Conservation (phyloP, 2,797 vertebrate species). For the Hylomyscus alleni region DNA sequence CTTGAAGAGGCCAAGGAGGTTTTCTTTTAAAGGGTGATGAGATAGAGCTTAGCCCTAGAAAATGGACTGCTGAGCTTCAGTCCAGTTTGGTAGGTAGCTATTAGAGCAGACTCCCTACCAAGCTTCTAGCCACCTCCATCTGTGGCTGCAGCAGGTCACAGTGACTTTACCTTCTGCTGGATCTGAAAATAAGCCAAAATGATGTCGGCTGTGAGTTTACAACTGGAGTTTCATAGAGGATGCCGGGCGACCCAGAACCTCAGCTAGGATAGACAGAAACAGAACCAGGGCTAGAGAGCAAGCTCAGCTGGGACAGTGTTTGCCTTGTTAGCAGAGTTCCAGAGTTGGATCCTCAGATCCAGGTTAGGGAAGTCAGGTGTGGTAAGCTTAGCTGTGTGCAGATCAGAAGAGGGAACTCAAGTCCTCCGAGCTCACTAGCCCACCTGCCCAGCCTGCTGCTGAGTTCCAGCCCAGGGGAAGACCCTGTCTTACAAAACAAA, state of each 20-base stretch:
- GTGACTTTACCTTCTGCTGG: background rate
- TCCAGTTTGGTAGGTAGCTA: too few relatives aligned
- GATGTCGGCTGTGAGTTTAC: background rate
- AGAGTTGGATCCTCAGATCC: background rate
- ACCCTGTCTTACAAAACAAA: background rate
- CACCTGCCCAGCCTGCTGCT: background rate
- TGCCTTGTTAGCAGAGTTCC: background rate
- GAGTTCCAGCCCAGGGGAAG: background rate
- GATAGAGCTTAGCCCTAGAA: too few relatives aligned
- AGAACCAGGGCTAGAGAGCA: too few relatives aligned
- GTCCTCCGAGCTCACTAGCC: background rate
- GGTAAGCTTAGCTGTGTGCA: background rate
- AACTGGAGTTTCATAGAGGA: accelerated
- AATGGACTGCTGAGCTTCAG: background rate
- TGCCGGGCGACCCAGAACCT: background rate
- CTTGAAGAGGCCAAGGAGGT: accelerated
- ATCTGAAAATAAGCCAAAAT: background rate
- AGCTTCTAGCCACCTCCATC: accelerated
- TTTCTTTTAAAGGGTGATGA: background rate
- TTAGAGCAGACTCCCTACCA: accelerated
- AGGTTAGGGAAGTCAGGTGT: background rate
- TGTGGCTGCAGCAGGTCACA: background rate
- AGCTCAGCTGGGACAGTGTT: too few relatives aligned
- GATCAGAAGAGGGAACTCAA: background rate
- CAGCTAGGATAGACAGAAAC: background rate